Percentiles rank a stretch among this genome's conserved stretches.
These are phyloP conservation scores for Maniola hyperantus DNA, from an alignment of 2,888 invertebrate genomes.

Conservation along the genomic window DNA sequence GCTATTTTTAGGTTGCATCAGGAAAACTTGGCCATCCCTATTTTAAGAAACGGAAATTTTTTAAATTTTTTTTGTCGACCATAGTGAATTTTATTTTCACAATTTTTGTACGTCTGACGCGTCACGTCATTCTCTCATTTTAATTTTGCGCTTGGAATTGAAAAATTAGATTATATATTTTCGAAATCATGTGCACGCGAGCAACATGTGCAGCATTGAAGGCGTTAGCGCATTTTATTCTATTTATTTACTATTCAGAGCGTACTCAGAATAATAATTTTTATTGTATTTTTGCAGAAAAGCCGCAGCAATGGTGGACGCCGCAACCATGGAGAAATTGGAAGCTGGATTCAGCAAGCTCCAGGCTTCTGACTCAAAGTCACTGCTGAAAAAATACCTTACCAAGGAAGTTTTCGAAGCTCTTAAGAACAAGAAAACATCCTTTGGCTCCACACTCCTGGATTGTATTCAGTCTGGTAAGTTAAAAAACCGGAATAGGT, in stretches of 20 bases:
- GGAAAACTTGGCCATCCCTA: slow-evolving; percentile 64
- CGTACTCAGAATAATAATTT: not conserved
- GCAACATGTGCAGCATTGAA: slow-evolving; percentile 77
- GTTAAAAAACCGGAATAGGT: slow-evolving; percentile 31
- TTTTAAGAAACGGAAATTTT: slow-evolving; percentile 38
- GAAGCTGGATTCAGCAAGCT: slow-evolving; percentile 95
- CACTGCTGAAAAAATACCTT: slow-evolving; percentile 97
- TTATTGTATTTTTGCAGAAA: slow-evolving; percentile 81
- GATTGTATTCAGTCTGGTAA: slow-evolving; percentile 97
- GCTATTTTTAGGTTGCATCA: slow-evolving; percentile 42
- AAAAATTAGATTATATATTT: slow-evolving; percentile 1
- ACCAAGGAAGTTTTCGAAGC: slow-evolving; percentile 95
- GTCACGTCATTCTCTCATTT: not conserved
- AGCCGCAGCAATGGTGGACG: slow-evolving; percentile 94
- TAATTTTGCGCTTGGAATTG: not conserved
- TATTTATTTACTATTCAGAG: slow-evolving; percentile 26
- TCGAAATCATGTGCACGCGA: slow-evolving; percentile 69
- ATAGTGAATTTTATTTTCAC: slow-evolving; percentile 12
- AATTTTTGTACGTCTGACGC: slow-evolving; percentile 7
- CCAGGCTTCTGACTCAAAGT: slow-evolving; percentile 94
- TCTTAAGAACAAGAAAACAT: slow-evolving; percentile 96
- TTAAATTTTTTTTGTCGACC: not conserved
- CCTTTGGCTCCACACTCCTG: slow-evolving; percentile 95
- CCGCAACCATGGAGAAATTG: slow-evolving; percentile 94
- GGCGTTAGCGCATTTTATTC: slow-evolving; percentile 64